Evolutionary conservation across 2,888 invertebrate genomes (phyloP).

Genomic region (Panopea generosa): DNA sequence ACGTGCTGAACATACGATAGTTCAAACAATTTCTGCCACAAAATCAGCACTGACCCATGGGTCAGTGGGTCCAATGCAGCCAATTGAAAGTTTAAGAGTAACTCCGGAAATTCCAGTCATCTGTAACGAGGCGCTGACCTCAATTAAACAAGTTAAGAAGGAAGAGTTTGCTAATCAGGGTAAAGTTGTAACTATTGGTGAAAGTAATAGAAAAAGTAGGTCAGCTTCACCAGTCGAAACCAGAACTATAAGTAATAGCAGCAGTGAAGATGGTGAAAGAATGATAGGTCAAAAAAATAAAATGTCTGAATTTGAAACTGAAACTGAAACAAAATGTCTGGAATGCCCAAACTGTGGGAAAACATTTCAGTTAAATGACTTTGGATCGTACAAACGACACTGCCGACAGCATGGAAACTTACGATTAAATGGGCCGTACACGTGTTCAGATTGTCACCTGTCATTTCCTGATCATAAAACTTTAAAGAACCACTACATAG

Average conservation of each 20-base stretch:
- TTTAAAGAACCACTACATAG: conserved; percentile 63
- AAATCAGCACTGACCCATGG: conserved; percentile 72
- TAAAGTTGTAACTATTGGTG: neutral
- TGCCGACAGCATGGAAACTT: conserved; percentile 77
- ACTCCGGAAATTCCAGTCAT: neutral
- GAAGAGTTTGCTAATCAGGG: neutral
- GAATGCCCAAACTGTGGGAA: conserved; percentile 80
- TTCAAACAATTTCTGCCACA: conserved; percentile 83
- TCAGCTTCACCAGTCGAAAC: neutral
- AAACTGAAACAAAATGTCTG: conserved; percentile 69
- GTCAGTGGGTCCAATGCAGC: neutral
- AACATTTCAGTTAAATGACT: conserved; percentile 80
- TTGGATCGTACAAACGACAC: conserved; percentile 81
- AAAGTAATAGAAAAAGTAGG: conserved; percentile 7
- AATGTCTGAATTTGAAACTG: conserved; percentile 33
- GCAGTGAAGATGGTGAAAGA: conserved; percentile 10
- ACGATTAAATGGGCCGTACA: conserved; percentile 65
- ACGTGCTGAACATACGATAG: conserved; percentile 80
- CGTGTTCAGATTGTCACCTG: conserved; percentile 70
- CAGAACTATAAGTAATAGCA: neutral
- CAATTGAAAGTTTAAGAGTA: neutral
- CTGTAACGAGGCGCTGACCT: neutral
- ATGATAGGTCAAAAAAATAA: conserved; percentile 21
- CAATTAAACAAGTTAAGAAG: neutral
- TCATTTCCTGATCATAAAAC: conserved; percentile 66